A percentile compares a stretch with the other conserved stretches of the same genome.
These are phyloP conservation scores for Campodea augens DNA, from an alignment of 1,140 invertebrate genomes.

Conservation along the genomic window DNA sequence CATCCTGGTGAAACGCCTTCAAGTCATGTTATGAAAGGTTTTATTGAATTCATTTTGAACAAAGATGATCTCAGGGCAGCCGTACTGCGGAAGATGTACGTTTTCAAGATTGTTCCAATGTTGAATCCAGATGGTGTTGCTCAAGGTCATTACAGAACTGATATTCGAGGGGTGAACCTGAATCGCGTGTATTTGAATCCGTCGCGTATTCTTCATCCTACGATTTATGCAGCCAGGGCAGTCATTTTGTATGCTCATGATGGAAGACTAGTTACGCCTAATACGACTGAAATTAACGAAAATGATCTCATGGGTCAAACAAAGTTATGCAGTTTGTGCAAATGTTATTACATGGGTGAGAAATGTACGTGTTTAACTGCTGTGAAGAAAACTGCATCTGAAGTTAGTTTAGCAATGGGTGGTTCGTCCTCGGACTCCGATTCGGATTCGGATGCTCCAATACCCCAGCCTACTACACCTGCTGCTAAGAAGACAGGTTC, in stretches of 20 bases:
- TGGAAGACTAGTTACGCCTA: too few species aligned
- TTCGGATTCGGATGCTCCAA: too few species aligned
- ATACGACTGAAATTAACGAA: conserved; percentile 9
- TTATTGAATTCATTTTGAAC: conserved; percentile 56
- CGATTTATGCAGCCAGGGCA: conserved; percentile 59
- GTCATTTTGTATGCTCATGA: conserved; percentile 42
- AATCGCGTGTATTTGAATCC: conserved; percentile 70
- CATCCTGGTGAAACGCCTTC: conserved; percentile 88
- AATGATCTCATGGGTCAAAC: conserved; percentile 4
- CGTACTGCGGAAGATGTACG: conserved; percentile 50
- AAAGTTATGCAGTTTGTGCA: too few species aligned
- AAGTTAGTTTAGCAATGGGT: too few species aligned
- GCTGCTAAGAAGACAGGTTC: too few species aligned
- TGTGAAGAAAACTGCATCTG: too few species aligned
- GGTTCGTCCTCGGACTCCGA: too few species aligned
- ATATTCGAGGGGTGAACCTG: conserved; percentile 72
- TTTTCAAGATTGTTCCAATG: conserved; percentile 85
- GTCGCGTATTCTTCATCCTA: conserved; percentile 50
- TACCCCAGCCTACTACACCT: too few species aligned
- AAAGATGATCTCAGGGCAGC: conserved; percentile 47
- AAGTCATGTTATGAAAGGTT: conserved; percentile 83
- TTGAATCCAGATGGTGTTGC: conserved; percentile 83
- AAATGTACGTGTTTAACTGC: too few species aligned
- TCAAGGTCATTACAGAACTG: conserved; percentile 74
- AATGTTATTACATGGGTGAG: too few species aligned